phyloP scores from a whole-genome alignment of 2,113 vertebrate species.

The Corythoichthys intestinalis region DNA sequence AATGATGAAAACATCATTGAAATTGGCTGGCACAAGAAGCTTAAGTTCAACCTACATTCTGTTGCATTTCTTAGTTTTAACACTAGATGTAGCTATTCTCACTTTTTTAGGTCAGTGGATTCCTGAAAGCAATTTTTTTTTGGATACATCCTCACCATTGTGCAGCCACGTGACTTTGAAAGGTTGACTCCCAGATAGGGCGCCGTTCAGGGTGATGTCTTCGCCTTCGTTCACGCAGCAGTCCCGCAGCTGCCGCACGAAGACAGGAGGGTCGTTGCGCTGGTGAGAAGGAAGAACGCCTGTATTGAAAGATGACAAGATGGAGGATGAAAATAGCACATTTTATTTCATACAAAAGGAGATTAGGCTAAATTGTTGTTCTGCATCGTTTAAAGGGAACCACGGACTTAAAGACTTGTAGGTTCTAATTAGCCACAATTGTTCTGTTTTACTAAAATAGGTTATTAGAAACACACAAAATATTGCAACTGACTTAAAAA shows the following conservation, averaged over 20 bases:
- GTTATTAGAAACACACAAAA: too few relatives aligned
- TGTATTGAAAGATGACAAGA: conserved; percentile 14
- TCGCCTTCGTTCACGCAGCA: conserved; percentile 62
- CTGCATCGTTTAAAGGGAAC: background rate
- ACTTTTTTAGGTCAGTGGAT: too few relatives aligned
- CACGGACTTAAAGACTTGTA: too few relatives aligned
- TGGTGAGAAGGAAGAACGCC: conserved; percentile 11
- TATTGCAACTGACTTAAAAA: too few relatives aligned
- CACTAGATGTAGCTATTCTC: too few relatives aligned
- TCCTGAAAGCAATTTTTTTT: background rate
- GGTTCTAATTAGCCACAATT: too few relatives aligned
- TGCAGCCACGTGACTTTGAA: conserved; percentile 67
- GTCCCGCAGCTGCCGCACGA: conserved; percentile 57
- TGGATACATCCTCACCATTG: conserved; percentile 61
- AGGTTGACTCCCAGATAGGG: conserved; percentile 57
- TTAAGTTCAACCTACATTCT: too few relatives aligned
- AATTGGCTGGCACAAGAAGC: too few relatives aligned
- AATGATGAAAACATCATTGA: too few relatives aligned
- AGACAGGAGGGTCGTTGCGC: conserved; percentile 45
- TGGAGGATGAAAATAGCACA: background rate
- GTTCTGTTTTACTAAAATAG: too few relatives aligned
- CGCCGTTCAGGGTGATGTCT: conserved; percentile 55
- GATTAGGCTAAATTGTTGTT: background rate
- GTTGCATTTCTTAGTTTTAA: too few relatives aligned
- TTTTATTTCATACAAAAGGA: background rate